Evolutionary conservation across 2,888 invertebrate genomes (phyloP), one percentile per base, ranked within the genome.

Genomic region (Tromatobia lineatoria): DNA sequence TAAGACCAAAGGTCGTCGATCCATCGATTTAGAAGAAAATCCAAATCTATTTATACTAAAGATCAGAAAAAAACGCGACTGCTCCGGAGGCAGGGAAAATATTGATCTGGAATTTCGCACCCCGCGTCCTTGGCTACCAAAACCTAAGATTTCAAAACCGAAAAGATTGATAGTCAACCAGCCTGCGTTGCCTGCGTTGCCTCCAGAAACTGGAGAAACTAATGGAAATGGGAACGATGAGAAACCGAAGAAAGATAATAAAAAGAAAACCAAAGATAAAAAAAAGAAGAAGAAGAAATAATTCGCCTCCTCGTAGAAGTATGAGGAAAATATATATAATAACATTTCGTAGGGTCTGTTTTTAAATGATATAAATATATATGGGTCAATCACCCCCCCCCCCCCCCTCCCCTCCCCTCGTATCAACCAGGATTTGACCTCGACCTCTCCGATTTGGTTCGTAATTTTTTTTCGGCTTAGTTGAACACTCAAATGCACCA

Each of bases 1-100:
- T 0, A 64, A 34, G 18, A 61, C 42, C 10, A 73, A 75, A 52
- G 8, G 47, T 45, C 57, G 52, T 13, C 45, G 84, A 47, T 18
- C 76, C 3, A 87, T 89, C 10, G 87, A 88, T 29, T 69, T 83
- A 0, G 90, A 91, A 38, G 91, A 91, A 42, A 93, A 93, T 88
- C 93, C 93, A 0, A 93, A 93, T 81, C 89, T 92, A 23, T 93
- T 93, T 70, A 20, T 91, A 0, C 81, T 93, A 6, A 90, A 89
- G 70, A 90, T 93, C 25, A 87, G 86, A 45, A 92, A 90, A 71
- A 90, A 82, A 47, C 85, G 86, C 11, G 85, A 86, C 1, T 85
- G 87, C 1, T 87, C 85, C 0, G 89, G 90, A 0, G 89, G 87
- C 29, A 89, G 83, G 42, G 87, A 87, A 81, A 91, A 89, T 23